phyloP scores from a whole-genome alignment of 2,113 vertebrate genomes.

The Pomatostomus ruficeps region DNA sequence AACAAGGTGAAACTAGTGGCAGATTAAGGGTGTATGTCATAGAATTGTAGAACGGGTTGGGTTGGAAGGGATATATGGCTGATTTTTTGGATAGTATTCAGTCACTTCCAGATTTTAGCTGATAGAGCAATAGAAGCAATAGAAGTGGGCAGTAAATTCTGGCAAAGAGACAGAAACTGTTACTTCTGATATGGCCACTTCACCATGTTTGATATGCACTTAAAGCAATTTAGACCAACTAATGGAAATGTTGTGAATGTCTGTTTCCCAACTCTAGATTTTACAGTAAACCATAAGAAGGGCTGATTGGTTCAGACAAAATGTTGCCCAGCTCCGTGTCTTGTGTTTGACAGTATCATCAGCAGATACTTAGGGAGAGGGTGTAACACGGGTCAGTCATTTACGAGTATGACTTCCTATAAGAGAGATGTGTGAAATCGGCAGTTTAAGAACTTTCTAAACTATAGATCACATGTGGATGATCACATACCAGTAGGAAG shows the following conservation, averaged over 20 bases:
- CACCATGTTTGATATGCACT: neutral
- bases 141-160: neutral
- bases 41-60: neutral
- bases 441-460: neutral
- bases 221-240: neutral
- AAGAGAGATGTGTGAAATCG: neutral
- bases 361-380: neutral
- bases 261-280: neutral
- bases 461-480: neutral
- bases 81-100: neutral
- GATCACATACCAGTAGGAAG: neutral
- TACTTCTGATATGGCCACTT: neutral
- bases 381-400: fast-evolving
- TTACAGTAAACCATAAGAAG: neutral
- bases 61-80: neutral
- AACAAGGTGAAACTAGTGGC: neutral
- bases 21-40: neutral
- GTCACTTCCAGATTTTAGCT: neutral
- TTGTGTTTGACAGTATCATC: neutral
- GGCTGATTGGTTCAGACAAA: neutral
- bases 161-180: neutral
- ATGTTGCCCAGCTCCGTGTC: neutral
- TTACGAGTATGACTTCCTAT: neutral
- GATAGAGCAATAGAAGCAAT: neutral
- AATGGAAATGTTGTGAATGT: neutral